Base-by-base conservation (phyloP, 2,888 invertebrate genomes). In the Nasonia oneida region DNA sequence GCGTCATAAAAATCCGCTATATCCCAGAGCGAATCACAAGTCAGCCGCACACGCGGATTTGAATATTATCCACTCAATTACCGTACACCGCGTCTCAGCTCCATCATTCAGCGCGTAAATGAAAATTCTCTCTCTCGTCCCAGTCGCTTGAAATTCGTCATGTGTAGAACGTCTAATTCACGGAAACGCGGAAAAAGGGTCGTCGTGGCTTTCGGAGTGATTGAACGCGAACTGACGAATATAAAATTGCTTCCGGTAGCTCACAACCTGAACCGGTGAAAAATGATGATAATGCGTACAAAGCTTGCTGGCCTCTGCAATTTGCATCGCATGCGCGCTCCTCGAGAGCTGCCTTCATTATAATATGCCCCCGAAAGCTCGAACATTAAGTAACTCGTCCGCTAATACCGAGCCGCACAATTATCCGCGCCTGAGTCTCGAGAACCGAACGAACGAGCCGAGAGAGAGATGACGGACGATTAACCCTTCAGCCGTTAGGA, bases 311-410 rank as follows among this genome's bases (percentile, higher is more conserved):
- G 23, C 75, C 42, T n/a, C 29, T 29, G n/a, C 73, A 73, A 73
- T 73, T 73, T 73, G 73, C 73, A 73, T 73, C 73, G 73, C 39
- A 71, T 39, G 23, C 75, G 29, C 75, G 39, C 23, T 42, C 42
- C 67, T 29, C 42, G 12, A 14, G 78, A 53, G 53, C n/a, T 29
- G 18, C 50, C 77, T 64, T 77, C 77, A 64, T 77, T 57, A 64
- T 10, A 47, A 47, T 15, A n/a, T 23, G 18, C 64, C 6, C n/a
- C 42, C 42, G 14, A 23, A 39, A 15, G 64, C 61, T 39, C 47
- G 42, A 50, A 71, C 37, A 12, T 71, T 71, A 80, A 80, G 80
- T 80, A 80, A 74, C 81, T 81, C 57, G 47, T 57, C 39, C 15
- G 75, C 39, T 6, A 67, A 23, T 71, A 73, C 33, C 18, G 47